phyloP scores from a whole-genome alignment of 2,113 vertebrate genomes.

The Hiodon tergisus region DNA sequence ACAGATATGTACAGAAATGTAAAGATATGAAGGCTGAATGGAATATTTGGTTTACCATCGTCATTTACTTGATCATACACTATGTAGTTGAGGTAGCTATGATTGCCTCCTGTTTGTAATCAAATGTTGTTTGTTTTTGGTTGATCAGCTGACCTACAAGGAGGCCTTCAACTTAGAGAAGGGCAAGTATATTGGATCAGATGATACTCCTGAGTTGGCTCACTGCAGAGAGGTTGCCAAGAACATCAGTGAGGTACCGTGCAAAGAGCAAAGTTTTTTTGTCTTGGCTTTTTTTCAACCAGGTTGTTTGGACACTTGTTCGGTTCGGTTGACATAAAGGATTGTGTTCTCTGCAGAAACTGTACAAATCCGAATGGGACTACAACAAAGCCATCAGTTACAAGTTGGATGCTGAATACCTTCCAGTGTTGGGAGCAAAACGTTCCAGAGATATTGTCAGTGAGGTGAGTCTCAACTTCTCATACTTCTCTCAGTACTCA shows the following conservation, averaged over 20 bases:
- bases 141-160: constrained; percentile 85
- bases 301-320: neutral
- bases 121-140: constrained; percentile 5
- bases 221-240: constrained; percentile 81
- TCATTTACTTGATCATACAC: too few relatives aligned
- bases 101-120: neutral
- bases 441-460: constrained; percentile 73
- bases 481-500: neutral
- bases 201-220: constrained; percentile 80
- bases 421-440: constrained; percentile 79
- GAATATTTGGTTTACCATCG: too few relatives aligned
- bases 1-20: too few relatives aligned
- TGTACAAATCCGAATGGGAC: constrained; percentile 82
- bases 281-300: neutral
- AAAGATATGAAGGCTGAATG: too few relatives aligned
- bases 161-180: constrained; percentile 90
- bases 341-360: constrained; percentile 67
- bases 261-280: neutral
- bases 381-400: constrained; percentile 80
- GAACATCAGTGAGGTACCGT: constrained; percentile 77
- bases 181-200: constrained; percentile 82
- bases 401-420: constrained; percentile 74
- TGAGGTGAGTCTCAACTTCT: constrained; percentile 61
- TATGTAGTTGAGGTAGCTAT: too few relatives aligned
- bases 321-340: neutral